Base-by-base conservation (phyloP, 2,888 invertebrate genomes). In the Reticulitermes lucifugus region DNA sequence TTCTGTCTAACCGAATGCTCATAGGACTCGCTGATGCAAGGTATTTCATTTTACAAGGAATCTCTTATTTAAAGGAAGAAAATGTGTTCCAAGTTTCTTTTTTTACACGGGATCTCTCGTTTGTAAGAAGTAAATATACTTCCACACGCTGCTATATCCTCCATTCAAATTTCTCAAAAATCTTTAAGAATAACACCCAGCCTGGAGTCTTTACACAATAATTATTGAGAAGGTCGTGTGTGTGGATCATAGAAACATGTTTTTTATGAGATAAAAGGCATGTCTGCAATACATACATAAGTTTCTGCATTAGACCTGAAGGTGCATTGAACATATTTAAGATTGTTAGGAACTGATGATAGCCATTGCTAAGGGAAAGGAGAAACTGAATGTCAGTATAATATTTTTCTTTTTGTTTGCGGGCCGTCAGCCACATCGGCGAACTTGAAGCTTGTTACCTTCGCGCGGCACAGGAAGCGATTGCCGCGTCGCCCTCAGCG, bases 301-400 rank as follows among this genome's bases (percentile, higher is more conserved):
- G 35, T 35, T 35, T 35, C 4, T 21, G 5, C n/a, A 18, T 10
- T 3, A 51, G 2, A 21, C 46, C 22, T 22, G n/a, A n/a, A 43
- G 43, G 46, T n/a, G 21, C 21, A 46, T 77, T n/a, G 77, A 77
- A 77, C 51, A 41, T 18, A n/a, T 77, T 46, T 77, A 46, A 46
- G 51, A 51, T 77, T 77, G 77, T 21, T 46, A 77, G 46, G 46
- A 77, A 77, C 9, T 77, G 77, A 77, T 77, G 51, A 77, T 46
- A 77, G 10, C n/a, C 51, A 21, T n/a, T 41, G n/a, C 46, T 21
- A 10, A 0, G 0, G 21, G 12, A n/a, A 18, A 9, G 35, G n/a
- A 22, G n/a, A 41, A 75, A 71, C 7, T 73, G 73, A 35, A 73
- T 73, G 73, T 9, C n/a, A 18, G 46, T 1, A 77, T 43, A 25